Percentiles rank a stretch among this genome's conserved stretches.
Conservation (phyloP, 1,140 invertebrate species). For the Drosophila insularis region DNA sequence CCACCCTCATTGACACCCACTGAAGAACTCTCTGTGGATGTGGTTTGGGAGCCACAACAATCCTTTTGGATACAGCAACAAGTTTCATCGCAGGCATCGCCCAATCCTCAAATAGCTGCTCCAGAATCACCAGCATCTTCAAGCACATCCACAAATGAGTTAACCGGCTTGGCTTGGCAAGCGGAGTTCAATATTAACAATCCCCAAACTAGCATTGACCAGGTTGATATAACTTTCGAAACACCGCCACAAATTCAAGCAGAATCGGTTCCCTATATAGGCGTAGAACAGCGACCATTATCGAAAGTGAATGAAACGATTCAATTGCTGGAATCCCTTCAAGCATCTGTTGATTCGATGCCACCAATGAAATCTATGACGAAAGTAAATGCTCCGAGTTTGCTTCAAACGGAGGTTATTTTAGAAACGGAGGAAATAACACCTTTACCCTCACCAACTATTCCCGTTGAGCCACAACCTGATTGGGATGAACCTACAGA, state of each 20-base stretch:
- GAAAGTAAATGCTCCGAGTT: neutral
- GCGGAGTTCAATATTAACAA: slow-evolving; percentile 21
- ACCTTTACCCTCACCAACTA: neutral
- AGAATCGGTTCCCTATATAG: neutral
- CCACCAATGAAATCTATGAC: neutral
- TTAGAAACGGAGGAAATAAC: slow-evolving; percentile 17
- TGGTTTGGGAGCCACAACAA: slow-evolving; percentile 32
- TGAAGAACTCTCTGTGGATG: slow-evolving; percentile 42
- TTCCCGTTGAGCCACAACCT: neutral
- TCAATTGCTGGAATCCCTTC: slow-evolving; percentile 1
- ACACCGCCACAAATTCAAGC: neutral
- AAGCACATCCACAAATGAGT: slow-evolving; percentile 36
- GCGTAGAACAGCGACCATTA: slow-evolving; percentile 3
- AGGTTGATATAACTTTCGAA: neutral
- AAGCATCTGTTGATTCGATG: neutral
- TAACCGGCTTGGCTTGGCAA: slow-evolving; percentile 34
- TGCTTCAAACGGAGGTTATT: slow-evolving; percentile 17
- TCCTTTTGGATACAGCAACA: slow-evolving; percentile 27
- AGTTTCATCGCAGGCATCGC: slow-evolving; percentile 5
- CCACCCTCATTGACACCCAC: slow-evolving; percentile 57
- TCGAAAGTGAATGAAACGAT: slow-evolving; percentile 7
- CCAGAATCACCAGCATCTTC: slow-evolving; percentile 1
- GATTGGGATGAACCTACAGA: neutral
- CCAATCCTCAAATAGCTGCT: slow-evolving; percentile 19
- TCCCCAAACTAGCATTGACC: neutral